Evolutionary conservation across 64 coral and sea anemone genomes (phyloP).

Genomic region (Montipora cactus): DNA sequence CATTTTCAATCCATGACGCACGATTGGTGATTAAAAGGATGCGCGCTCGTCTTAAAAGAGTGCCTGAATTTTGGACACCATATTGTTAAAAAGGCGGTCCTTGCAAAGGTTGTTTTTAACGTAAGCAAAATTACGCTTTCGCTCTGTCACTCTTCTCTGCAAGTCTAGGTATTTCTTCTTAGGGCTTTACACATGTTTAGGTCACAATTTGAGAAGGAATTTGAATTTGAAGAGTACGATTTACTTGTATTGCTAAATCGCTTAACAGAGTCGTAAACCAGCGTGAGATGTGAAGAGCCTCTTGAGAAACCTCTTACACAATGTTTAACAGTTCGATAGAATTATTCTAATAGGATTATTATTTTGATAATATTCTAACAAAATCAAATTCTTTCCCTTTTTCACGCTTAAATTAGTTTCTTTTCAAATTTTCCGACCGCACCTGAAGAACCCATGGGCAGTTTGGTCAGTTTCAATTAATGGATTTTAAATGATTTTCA

Average conservation of each 20-base stretch:
- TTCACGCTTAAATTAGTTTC: constrained; percentile 6
- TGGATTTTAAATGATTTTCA: not conserved
- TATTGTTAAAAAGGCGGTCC: not conserved
- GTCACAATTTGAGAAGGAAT: not conserved
- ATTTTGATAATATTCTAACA: not conserved
- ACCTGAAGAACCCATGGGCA: not conserved
- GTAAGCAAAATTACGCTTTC: not conserved
- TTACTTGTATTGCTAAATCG: constrained; percentile 13
- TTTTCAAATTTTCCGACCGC: not conserved
- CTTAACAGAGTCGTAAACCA: constrained; percentile 17
- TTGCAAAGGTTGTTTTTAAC: not conserved
- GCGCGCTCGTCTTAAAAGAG: not conserved
- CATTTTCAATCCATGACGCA: constrained; percentile 20
- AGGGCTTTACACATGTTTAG: not conserved
- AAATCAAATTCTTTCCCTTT: not conserved
- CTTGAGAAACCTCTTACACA: constrained; percentile 28
- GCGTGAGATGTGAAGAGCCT: constrained; percentile 12
- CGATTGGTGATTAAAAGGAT: constrained; percentile 4
- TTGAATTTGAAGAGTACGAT: not conserved
- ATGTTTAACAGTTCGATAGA: constrained; percentile 6
- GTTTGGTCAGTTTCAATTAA: not conserved
- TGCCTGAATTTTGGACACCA: not conserved
- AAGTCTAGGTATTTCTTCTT: not conserved
- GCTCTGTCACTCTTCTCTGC: not conserved
- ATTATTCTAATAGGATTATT: not conserved